A percentile compares a stretch with the other conserved stretches of the same genome.
These are phyloP conservation scores for Noctua janthe DNA, from an alignment of 2,888 invertebrate species.

Conservation along the genomic window DNA sequence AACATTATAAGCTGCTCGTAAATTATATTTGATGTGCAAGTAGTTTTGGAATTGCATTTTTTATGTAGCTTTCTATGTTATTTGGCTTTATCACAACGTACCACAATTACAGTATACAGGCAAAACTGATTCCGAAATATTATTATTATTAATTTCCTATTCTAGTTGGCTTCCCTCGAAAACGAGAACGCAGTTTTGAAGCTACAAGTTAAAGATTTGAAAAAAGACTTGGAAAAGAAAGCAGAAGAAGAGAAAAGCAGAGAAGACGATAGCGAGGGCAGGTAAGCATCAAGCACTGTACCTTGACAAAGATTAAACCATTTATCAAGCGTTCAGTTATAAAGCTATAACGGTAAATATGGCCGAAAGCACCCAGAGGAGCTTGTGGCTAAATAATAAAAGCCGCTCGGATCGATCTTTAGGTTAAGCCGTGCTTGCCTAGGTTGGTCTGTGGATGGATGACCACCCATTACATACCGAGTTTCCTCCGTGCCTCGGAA, in stretches of 20 bases:
- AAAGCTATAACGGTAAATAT: too few relatives aligned
- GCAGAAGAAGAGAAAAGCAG: conserved; percentile 82
- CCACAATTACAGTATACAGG: not conserved
- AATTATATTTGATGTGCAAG: conserved; percentile 16
- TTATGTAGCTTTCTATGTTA: not conserved
- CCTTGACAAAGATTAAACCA: not conserved
- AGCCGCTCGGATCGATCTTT: too few relatives aligned
- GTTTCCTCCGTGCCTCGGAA: too few relatives aligned
- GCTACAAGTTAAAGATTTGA: conserved; percentile 83
- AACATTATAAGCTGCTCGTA: not conserved
- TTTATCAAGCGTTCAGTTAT: not conserved
- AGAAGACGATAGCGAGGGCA: conserved; percentile 81
- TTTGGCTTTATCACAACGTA: not conserved
- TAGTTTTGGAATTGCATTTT: not conserved
- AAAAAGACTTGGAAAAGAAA: conserved; percentile 85
- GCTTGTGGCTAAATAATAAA: too few relatives aligned
- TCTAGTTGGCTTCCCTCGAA: conserved; percentile 83
- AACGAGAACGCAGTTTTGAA: conserved; percentile 83
- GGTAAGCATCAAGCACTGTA: conserved; percentile 68
- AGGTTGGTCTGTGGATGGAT: too few relatives aligned
- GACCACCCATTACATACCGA: too few relatives aligned
- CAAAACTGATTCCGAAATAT: not conserved
- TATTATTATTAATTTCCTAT: conserved; percentile 27
- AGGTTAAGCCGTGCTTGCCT: too few relatives aligned
- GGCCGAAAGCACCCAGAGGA: too few relatives aligned